A percentile compares a stretch with the other conserved stretches of the same genome.
phyloP scores from a whole-genome alignment of 2,797 vertebrate genomes.

The Argyrosomus regius region DNA sequence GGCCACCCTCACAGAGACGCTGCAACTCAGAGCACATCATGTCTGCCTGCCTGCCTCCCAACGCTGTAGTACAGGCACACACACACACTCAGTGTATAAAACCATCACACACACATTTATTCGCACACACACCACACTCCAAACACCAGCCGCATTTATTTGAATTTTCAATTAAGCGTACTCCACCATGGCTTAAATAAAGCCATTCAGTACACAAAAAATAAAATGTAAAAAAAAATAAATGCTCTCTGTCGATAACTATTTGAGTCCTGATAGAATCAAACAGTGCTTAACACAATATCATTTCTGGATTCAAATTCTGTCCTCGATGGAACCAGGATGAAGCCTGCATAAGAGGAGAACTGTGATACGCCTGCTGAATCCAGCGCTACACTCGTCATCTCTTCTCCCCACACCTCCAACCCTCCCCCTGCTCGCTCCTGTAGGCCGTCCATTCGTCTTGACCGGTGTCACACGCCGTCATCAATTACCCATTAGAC shows the following conservation, averaged over 20 bases:
- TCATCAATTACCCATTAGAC: slow-evolving; percentile 87
- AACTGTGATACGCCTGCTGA: slow-evolving; percentile 31
- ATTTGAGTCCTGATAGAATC: slow-evolving; percentile 34
- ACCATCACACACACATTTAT: slow-evolving; percentile 13
- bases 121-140: slow-evolving; percentile 1
- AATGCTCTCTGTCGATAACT: slow-evolving; percentile 20
- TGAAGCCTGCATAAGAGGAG: slow-evolving; percentile 13
- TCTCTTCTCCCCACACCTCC: slow-evolving; percentile 17
- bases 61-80: background rate
- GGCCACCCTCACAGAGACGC: slow-evolving; percentile 79
- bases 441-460: slow-evolving; percentile 71
- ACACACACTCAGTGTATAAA: slow-evolving; percentile 26
- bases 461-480: slow-evolving; percentile 79
- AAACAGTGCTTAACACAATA: slow-evolving; percentile 15
- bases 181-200: background rate
- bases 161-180: slow-evolving; percentile 27
- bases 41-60: slow-evolving; percentile 64
- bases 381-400: slow-evolving; percentile 40
- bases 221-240: background rate
- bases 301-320: slow-evolving; percentile 1
- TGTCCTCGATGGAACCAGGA: background rate
- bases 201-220: background rate
- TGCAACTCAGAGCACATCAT: slow-evolving; percentile 72
- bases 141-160: slow-evolving; percentile 35
- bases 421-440: slow-evolving; percentile 25